Percentiles rank a stretch among this genome's conserved stretches.
These are phyloP conservation scores for Morone chrysops DNA, from an alignment of 2,113 vertebrate species.

Conservation along the genomic window DNA sequence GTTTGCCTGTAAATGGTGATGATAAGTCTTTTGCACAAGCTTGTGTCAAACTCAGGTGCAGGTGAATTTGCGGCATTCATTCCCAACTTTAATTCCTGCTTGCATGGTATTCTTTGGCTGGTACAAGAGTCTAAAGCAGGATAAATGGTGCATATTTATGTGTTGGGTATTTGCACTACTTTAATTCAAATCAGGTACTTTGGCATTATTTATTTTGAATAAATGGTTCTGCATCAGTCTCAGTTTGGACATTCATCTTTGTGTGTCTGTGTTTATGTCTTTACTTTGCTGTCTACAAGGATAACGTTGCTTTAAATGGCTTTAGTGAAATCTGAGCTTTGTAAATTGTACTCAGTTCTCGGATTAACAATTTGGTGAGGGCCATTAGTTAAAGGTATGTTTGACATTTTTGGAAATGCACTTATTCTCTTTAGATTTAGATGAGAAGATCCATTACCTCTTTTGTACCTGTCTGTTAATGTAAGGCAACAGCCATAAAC, in stretches of 20 bases:
- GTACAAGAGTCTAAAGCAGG: slow-evolving; percentile 59
- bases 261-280: slow-evolving; percentile 72
- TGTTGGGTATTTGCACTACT: slow-evolving; percentile 65
- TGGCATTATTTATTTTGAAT: slow-evolving; percentile 76
- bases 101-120: slow-evolving; percentile 58
- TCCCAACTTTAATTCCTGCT: slow-evolving; percentile 31
- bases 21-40: slow-evolving; percentile 38
- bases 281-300: slow-evolving; percentile 3
- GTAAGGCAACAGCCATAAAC: not conserved
- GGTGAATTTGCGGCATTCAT: slow-evolving; percentile 5
- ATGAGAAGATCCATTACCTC: not conserved
- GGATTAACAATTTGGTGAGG: not conserved
- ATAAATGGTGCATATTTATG: slow-evolving; percentile 49
- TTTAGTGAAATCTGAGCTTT: slow-evolving; percentile 4
- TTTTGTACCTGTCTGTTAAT: no score
- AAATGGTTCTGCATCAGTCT: slow-evolving; percentile 76
- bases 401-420: slow-evolving; percentile 7
- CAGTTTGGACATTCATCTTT: slow-evolving; percentile 79
- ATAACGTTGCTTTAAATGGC: slow-evolving; percentile 1
- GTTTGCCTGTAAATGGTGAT: slow-evolving; percentile 4
- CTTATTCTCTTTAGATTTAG: not conserved
- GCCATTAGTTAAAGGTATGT: not conserved
- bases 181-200: slow-evolving; percentile 60
- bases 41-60: slow-evolving; percentile 46
- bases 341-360: not conserved